Evolutionary conservation across 2,888 invertebrate genomes (phyloP).

Genomic region (Conchocele bisecta): DNA sequence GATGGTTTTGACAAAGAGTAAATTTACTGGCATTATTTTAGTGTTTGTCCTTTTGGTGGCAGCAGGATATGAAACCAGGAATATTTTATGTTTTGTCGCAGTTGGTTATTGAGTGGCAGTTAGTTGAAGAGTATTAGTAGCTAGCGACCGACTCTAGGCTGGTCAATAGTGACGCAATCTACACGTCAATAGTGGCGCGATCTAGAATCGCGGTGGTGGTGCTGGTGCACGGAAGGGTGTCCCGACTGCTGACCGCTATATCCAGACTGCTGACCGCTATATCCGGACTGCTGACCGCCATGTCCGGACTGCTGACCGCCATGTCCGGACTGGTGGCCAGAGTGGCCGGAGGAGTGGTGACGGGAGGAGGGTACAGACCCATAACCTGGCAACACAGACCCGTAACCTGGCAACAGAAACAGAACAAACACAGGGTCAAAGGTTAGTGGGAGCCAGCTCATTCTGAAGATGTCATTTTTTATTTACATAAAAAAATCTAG

Average conservation of each 20-base stretch:
- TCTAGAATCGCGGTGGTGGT: conserved; percentile 54
- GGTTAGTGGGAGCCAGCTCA: neutral
- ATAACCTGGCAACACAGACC: conserved; percentile 65
- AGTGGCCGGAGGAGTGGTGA: conserved; percentile 57
- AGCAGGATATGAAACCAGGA: too few species aligned
- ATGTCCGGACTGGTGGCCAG: conserved; percentile 9
- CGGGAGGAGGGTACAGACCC: conserved; percentile 63
- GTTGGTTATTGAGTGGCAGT: too few species aligned
- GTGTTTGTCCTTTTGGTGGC: too few species aligned
- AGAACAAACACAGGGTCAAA: conserved; percentile 43
- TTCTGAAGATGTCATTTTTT: too few species aligned
- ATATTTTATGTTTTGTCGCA: too few species aligned
- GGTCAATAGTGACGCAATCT: too few species aligned
- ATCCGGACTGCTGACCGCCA: conserved; percentile 1
- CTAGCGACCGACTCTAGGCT: too few species aligned
- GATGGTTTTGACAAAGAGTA: too few species aligned
- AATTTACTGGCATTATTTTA: too few species aligned
- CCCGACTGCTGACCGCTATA: neutral
- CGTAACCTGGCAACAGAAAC: too few species aligned
- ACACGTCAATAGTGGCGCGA: conserved; percentile 61
- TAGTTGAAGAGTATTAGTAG: too few species aligned
- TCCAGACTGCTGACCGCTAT: neutral
- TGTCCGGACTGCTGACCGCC: conserved; percentile 1
- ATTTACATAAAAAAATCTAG: too few species aligned
- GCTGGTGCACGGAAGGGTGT: conserved; percentile 41